A percentile compares a stretch with the other conserved stretches of the same genome.
Evolutionary conservation across 2,113 vertebrate genomes (phyloP).

Genomic region (Trachemys scripta): DNA sequence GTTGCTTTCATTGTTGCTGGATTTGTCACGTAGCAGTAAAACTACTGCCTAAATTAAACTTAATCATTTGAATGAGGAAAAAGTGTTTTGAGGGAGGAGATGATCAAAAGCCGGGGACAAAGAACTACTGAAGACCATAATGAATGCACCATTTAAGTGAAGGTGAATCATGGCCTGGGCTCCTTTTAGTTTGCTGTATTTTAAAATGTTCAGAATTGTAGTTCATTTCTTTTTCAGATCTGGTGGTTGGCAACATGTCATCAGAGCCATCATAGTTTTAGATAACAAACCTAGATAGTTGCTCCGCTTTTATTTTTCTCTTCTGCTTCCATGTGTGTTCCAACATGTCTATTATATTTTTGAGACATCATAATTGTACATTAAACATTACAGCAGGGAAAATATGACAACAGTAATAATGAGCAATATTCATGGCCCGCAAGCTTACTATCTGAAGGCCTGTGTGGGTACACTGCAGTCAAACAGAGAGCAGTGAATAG

Average conservation of each 20-base stretch:
- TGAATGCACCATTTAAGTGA: neutral
- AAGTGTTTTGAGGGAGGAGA: neutral
- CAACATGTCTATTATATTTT: constrained; percentile 42
- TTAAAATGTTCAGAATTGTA: neutral
- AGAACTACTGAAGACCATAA: neutral
- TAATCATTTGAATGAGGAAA: neutral
- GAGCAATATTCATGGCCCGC: constrained; percentile 53
- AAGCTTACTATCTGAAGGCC: constrained; percentile 15
- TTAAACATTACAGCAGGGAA: constrained; percentile 66
- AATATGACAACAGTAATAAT: constrained; percentile 59
- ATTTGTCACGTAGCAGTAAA: accelerated
- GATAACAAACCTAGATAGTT: neutral
- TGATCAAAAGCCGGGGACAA: neutral
- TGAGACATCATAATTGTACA: constrained; percentile 53
- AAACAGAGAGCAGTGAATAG: neutral
- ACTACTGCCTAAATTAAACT: neutral
- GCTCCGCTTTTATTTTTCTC: neutral
- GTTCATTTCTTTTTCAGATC: neutral
- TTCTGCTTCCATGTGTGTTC: constrained; percentile 47
- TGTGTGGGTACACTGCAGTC: neutral
- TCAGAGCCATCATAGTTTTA: neutral
- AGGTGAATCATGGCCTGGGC: neutral
- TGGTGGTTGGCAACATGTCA: neutral
- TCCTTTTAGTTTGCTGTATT: neutral
- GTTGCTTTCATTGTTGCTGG: neutral